Percentiles rank a stretch among this genome's conserved stretches.
phyloP scores from a whole-genome alignment of 1,140 invertebrate genomes.

The Drosophila ercepeae region DNA sequence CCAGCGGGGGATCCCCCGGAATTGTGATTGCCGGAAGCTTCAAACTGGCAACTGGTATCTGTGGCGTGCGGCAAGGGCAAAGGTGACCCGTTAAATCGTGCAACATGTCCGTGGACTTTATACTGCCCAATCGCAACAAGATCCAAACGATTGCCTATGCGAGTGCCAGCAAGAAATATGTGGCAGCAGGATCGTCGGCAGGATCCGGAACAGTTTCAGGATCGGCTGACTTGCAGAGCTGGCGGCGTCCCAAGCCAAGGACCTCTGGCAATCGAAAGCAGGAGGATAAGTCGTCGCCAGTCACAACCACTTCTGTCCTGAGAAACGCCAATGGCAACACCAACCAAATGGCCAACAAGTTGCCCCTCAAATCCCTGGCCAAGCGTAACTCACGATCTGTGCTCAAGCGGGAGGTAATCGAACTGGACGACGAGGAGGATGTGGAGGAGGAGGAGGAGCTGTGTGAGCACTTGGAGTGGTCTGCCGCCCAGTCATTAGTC shows the following conservation, averaged over 20 bases:
- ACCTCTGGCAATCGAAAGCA: conserved; percentile 42
- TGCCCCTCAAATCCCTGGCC: conserved; percentile 48
- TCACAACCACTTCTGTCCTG: conserved; percentile 42
- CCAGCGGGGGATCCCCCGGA: conserved; percentile 45
- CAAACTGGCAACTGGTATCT: conserved; percentile 61
- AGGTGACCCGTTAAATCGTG: conserved; percentile 38
- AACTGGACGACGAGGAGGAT: conserved; percentile 60
- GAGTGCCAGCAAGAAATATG: conserved; percentile 76
- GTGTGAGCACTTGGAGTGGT: conserved; percentile 74
- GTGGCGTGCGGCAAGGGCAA: conserved; percentile 15
- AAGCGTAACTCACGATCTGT: conserved; percentile 50
- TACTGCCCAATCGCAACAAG: conserved; percentile 79
- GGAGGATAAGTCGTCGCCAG: conserved; percentile 37
- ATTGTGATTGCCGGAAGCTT: conserved; percentile 38
- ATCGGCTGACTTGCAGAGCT: conserved; percentile 49
- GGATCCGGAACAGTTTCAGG: conserved; percentile 5
- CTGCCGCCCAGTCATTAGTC: conserved; percentile 78
- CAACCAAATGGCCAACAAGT: conserved; percentile 31
- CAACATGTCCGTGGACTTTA: conserved; percentile 77
- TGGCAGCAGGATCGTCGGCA: conserved; percentile 18
- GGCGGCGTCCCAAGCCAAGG: conserved; percentile 50
- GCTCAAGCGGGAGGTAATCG: conserved; percentile 67
- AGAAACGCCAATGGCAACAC: conserved; percentile 73
- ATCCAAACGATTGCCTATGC: conserved; percentile 77
- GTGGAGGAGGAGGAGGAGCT: conserved; percentile 45